A percentile compares a stretch with the other conserved stretches of the same genome.
Evolutionary conservation across 2,797 vertebrate species (phyloP).

Genomic region (Bovichtus diacanthus): DNA sequence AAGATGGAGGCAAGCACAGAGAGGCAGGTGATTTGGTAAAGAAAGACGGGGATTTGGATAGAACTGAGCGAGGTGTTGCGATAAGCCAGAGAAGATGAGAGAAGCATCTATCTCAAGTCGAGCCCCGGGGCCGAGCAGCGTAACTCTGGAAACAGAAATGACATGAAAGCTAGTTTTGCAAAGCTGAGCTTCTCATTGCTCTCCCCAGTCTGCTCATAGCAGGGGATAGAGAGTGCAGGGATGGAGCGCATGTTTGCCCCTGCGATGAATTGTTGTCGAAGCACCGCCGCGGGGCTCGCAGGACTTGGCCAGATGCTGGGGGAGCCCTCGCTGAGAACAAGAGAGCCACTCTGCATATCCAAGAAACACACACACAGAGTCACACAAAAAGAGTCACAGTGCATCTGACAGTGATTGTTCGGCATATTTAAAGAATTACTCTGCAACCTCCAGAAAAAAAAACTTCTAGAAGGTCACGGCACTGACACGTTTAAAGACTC

Average conservation of each 20-base stretch:
- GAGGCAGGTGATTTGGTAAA: conserved; percentile 63
- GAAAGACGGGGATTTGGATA: conserved; percentile 62
- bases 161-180: conserved; percentile 68
- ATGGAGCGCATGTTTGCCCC: conserved; percentile 43
- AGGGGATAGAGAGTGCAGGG: conserved; percentile 14
- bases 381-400: background rate
- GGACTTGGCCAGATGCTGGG: conserved; percentile 44
- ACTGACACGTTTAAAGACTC: conserved; percentile 23
- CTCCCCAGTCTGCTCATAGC: conserved; percentile 34
- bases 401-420: conserved; percentile 20
- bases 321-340: conserved; percentile 47
- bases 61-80: conserved; percentile 58
- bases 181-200: conserved; percentile 54
- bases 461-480: conserved; percentile 51
- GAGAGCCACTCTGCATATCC: conserved; percentile 41
- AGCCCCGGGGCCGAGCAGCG: conserved; percentile 54
- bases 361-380: conserved; percentile 4
- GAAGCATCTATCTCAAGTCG: conserved; percentile 58
- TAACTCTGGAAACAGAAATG: conserved; percentile 61
- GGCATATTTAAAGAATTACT: conserved; percentile 35
- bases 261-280: conserved; percentile 46
- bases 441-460: background rate
- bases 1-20: conserved; percentile 59
- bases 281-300: conserved; percentile 23
- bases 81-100: conserved; percentile 70